Base-by-base conservation (phyloP, 2,113 vertebrate genomes). In the Colossoma macropomum region DNA sequence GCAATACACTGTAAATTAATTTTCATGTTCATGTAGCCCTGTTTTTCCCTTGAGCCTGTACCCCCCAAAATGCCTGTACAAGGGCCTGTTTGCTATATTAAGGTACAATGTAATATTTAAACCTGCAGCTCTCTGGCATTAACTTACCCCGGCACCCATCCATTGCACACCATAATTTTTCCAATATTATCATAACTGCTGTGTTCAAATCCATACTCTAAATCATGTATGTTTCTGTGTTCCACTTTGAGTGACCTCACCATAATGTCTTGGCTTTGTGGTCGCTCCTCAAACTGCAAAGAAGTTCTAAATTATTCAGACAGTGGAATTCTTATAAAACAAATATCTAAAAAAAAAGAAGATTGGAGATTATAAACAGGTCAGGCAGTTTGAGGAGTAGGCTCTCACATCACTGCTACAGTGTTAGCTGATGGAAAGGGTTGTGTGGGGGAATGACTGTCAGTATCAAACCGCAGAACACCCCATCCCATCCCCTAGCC, bases 361-460 rank as follows among this genome's bases (percentile, higher is more conserved):
- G 38, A 59, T 54, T 60, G 11, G 41, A 79, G 72, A 77, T 70
- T 60, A 30, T 72, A 56, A 76, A 30, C 60, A 72, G 48, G 41
- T 34, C n/a, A 70, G 30, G 30, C 74, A 69, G 70, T 79, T 63
- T 65, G 25, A 54, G 41, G 62, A 25, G 79, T 74, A 77, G 52
- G 68, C 25, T 63, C 69, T 83, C 79, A 85, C 81, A 81, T 83
- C 74, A 62, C 66, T 81, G 27, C 52, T 74, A 48, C 60, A 38
- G 82, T 72, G 56, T 78, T 85, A 85, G 79, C 79, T 65, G 73
- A 81, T 4, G 56, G 56, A 71, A 80, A 27, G 17, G 62, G 81
- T 83, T 80, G 77, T 78, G 70, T 74, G 83, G 69, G 52, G 82
- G 83, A 81, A 85, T 77, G 48, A 76, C 77, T 83, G 86, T 85